Base-by-base conservation (phyloP, 2,888 invertebrate species). In the Chloroclystis v-ata region DNA sequence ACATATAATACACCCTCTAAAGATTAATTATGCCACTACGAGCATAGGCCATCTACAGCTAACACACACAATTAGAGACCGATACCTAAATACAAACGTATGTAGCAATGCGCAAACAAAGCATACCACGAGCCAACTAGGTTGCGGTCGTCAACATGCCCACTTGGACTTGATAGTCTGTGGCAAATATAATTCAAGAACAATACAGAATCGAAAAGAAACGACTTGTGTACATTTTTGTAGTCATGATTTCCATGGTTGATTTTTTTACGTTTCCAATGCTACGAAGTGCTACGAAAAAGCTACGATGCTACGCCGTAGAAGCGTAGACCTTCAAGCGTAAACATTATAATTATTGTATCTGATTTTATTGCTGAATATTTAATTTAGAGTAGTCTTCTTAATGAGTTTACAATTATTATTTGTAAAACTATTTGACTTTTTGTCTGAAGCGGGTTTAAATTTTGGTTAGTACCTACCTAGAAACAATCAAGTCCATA, bases 41-140 rank as follows among this genome's bases (percentile, higher is more conserved):
- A 5, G 20, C 20, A 20, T 5, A 2, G 20, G 20, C 20, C 5
- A 20, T 5, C 20, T 20, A 20, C 20, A 4, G 5, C 3, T 5
- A 20, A 5, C 20, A 20, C 20, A 20, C 20, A 20, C 20, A 20
- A 20, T 20, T 20, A n/a, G n/a, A n/a, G n/a, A 20, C 20, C 20
- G 20, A 39, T 26, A 37, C 1, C 24, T 32, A 16, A 13, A 24
- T 4, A 24, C 12, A 41, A 47, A 44, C 14, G 14, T n/a, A 32
- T 28, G 7, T 50, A 50, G 44, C 42, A 44, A 37, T 47, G 50
- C 52, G 30, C 16, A 54, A 55, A 56, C 58, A 43, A 59, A 52
- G 49, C 57, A 43, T 60, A 54, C 48, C 37, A 37, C 57, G 54
- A 59, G 81, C 80, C 81, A 81, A 81, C 62, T 80, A 75, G 79